Percentiles rank a stretch among this genome's conserved stretches.
Evolutionary conservation across 2,888 invertebrate genomes (phyloP).

Genomic region (Volucella inflata): DNA sequence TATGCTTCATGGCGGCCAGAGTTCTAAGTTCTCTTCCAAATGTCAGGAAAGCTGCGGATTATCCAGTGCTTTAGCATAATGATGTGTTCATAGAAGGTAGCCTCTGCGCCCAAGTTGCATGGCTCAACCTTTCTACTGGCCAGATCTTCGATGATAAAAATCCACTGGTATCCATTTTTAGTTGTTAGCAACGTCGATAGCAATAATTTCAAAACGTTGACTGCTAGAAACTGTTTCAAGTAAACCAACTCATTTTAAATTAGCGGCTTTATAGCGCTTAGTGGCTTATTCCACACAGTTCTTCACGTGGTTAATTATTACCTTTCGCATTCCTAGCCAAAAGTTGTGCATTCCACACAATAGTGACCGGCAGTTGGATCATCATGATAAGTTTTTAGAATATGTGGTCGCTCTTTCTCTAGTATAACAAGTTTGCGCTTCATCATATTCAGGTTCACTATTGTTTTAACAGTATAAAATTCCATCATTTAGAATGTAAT

Average conservation of each 20-base stretch:
- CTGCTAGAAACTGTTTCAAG: constrained; percentile 61
- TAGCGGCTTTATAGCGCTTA: constrained; percentile 55
- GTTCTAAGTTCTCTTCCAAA: constrained; percentile 30
- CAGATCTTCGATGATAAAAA: constrained; percentile 77
- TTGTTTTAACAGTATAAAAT: constrained; percentile 59
- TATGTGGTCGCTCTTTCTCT: constrained; percentile 29
- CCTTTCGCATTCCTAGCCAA: constrained; percentile 64
- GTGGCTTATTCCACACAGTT: constrained; percentile 61
- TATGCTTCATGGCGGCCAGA: constrained; percentile 18
- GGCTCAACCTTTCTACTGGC: constrained; percentile 77
- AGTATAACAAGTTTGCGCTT: constrained; percentile 56
- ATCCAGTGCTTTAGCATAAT: constrained; percentile 19
- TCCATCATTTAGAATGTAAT: constrained; percentile 36
- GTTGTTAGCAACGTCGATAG: constrained; percentile 66
- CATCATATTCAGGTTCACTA: constrained; percentile 37
- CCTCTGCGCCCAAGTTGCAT: constrained; percentile 73
- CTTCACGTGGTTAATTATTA: constrained; percentile 16
- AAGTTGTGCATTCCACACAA: constrained; percentile 63
- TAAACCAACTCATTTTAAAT: constrained; percentile 70
- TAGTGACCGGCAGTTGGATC: constrained; percentile 71
- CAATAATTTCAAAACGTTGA: constrained; percentile 69
- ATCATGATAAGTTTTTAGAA: constrained; percentile 65
- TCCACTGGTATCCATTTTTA: constrained; percentile 75
- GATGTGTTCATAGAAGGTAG: constrained; percentile 26
- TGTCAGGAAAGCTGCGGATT: constrained; percentile 8